These are phyloP conservation scores for Notiomystis cincta DNA, from an alignment of 2,113 vertebrate genomes.

Conservation along the genomic window DNA sequence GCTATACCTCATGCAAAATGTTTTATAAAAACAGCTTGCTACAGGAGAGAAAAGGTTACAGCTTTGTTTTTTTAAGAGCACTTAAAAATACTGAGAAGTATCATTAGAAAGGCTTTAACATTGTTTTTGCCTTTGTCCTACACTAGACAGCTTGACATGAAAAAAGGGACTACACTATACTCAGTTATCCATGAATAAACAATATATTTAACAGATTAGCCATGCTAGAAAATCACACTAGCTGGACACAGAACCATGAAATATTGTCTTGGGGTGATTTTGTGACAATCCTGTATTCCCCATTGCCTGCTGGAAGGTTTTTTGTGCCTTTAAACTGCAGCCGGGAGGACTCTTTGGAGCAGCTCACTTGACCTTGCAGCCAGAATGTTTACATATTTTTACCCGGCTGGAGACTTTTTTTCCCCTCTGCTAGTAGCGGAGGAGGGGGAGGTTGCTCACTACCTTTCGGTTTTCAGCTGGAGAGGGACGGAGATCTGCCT, in stretches of 20 bases:
- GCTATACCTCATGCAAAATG: not conserved
- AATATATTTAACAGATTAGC: not conserved
- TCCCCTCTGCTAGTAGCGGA: too few species aligned
- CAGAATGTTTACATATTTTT: too few species aligned
- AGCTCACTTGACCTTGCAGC: too few species aligned
- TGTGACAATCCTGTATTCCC: too few species aligned
- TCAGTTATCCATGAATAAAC: not conserved
- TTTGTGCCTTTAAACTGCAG: too few species aligned
- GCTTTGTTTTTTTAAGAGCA: not conserved
- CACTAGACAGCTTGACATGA: not conserved
- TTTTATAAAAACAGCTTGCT: not conserved
- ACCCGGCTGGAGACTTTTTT: too few species aligned
- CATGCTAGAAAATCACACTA: not conserved
- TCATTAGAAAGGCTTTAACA: not conserved
- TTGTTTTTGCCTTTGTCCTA: not conserved
- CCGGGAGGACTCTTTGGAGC: too few species aligned
- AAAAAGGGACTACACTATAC: not conserved
- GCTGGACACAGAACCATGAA: not conserved
- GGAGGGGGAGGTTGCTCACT: too few species aligned
- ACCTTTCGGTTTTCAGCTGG: too few species aligned
- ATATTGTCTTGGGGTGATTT: too few species aligned
- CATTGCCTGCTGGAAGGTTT: too few species aligned
- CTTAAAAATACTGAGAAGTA: not conserved
- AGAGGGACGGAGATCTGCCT: too few species aligned
- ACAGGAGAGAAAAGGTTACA: not conserved